These are phyloP conservation scores for Schizaphis graminum DNA, from an alignment of 2,888 invertebrate genomes.

Conservation along the genomic window DNA sequence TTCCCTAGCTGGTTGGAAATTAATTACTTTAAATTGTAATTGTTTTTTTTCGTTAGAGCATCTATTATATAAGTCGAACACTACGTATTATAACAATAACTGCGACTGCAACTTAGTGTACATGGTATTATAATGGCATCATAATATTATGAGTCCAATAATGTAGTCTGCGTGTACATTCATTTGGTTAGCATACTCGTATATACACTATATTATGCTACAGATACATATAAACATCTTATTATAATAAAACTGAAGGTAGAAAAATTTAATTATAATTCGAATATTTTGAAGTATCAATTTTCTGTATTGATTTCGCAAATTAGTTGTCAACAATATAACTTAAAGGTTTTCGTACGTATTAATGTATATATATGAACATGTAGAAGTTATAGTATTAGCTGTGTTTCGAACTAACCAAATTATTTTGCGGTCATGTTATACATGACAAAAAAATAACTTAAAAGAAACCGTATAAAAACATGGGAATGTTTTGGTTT, in stretches of 20 bases:
- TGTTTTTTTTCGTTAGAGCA: constrained; percentile 36
- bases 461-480: constrained; percentile 51
- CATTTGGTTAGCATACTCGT: background rate
- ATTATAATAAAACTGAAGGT: background rate
- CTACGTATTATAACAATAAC: constrained; percentile 35
- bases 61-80: constrained; percentile 49
- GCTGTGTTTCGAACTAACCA: constrained; percentile 19
- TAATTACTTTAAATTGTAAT: constrained; percentile 65
- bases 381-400: background rate
- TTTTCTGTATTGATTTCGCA: constrained; percentile 47
- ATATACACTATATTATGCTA: background rate
- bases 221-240: background rate
- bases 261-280: constrained; percentile 1
- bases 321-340: background rate
- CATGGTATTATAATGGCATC: background rate
- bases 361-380: background rate
- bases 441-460: constrained; percentile 22
- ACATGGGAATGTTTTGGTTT: constrained; percentile 29
- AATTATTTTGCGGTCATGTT: constrained; percentile 50
- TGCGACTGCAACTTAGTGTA: constrained; percentile 2
- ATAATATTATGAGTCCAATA: background rate
- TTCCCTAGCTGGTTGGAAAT: constrained; percentile 42
- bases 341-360: constrained; percentile 40
- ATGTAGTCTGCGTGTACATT: background rate
- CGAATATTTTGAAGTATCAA: background rate